Evolutionary conservation across 2,888 invertebrate genomes (phyloP).

Genomic region (Nymphalis c-album): DNA sequence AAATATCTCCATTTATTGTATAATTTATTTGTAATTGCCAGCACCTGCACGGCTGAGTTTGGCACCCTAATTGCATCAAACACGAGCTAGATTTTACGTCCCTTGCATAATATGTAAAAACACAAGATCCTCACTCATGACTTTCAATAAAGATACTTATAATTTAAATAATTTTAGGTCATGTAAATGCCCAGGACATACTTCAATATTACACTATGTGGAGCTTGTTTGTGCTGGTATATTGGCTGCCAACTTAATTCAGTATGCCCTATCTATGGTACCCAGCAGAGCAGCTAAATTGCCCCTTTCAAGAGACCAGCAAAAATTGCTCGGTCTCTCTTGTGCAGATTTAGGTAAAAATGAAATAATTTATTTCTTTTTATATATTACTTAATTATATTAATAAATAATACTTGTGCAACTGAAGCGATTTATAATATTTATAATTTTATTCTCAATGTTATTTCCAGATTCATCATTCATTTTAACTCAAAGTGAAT

Average conservation of each 20-base stretch:
- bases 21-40: no score
- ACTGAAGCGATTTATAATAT: background rate
- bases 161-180: slow-evolving; percentile 45
- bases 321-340: slow-evolving; percentile 46
- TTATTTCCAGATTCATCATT: slow-evolving; percentile 43
- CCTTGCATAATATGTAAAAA: no score
- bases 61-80: no score
- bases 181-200: slow-evolving; percentile 69
- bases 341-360: slow-evolving; percentile 43
- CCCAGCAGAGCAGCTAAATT: slow-evolving; percentile 44
- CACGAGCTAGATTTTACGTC: no score
- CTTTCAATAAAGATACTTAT: no score
- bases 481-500: slow-evolving; percentile 32
- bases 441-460: background rate
- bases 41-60: no score
- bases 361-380: background rate
- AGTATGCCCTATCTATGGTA: slow-evolving; percentile 44
- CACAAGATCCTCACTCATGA: background rate
- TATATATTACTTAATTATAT: no score
- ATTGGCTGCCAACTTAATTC: slow-evolving; percentile 46
- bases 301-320: slow-evolving; percentile 43
- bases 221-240: slow-evolving; percentile 48
- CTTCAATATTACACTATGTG: slow-evolving; percentile 58
- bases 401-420: no score
- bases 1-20: no score